These are phyloP conservation scores for Frankliniella intonsa DNA, from an alignment of 2,888 invertebrate species.

Conservation along the genomic window DNA sequence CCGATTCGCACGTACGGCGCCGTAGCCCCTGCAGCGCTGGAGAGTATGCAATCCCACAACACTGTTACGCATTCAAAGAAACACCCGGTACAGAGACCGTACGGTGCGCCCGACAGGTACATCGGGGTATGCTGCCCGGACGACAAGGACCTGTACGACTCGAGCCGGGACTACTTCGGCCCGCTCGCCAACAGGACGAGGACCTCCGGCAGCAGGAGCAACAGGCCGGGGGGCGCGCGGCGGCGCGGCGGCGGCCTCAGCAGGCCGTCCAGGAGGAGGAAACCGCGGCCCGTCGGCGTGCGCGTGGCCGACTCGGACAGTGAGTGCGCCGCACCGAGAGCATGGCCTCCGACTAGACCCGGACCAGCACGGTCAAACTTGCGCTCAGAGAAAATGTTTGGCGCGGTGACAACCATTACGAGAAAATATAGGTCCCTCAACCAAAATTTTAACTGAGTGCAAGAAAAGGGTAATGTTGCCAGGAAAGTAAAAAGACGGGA, in stretches of 20 bases:
- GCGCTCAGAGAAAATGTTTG: too few species aligned
- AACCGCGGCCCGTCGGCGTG: not conserved
- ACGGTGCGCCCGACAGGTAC: not conserved
- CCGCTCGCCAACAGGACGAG: not conserved
- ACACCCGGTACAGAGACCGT: too few species aligned
- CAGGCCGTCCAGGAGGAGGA: not conserved
- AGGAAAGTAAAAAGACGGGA: too few species aligned
- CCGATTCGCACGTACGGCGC: too few species aligned
- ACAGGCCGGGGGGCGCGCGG: not conserved
- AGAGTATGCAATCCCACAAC: too few species aligned
- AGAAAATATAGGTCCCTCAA: too few species aligned
- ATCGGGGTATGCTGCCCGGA: slow-evolving; percentile 16
- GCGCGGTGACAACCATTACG: too few species aligned
- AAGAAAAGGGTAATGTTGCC: too few species aligned
- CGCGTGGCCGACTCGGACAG: not conserved
- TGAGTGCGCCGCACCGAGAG: not conserved
- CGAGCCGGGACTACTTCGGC: not conserved
- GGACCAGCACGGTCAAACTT: too few species aligned
- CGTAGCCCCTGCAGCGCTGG: too few species aligned
- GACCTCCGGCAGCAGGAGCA: not conserved
- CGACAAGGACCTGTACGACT: slow-evolving; percentile 23
- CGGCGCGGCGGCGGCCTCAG: not conserved
- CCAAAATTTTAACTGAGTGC: too few species aligned
- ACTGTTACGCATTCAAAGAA: too few species aligned
- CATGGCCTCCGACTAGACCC: not conserved